Percentiles rank a stretch among this genome's conserved stretches.
Conservation (phyloP, 2,797 vertebrate genomes). For the Rhinogobio ventralis region DNA sequence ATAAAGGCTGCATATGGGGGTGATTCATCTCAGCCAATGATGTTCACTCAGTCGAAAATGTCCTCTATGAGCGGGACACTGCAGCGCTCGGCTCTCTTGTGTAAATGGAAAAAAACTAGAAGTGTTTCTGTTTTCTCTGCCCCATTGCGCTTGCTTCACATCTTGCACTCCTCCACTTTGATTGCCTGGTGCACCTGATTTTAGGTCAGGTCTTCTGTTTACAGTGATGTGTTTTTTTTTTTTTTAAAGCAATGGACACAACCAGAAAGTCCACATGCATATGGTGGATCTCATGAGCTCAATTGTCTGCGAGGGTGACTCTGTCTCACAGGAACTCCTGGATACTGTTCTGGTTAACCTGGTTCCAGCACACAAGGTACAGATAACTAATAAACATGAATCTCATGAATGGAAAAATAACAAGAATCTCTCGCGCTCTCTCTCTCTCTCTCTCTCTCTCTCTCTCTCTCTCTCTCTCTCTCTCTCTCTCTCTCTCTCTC, state of each 20-base stretch:
- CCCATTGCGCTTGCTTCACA: not conserved
- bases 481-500: no score
- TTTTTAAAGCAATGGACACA: conserved; percentile 90
- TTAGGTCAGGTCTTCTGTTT: conserved; percentile 8
- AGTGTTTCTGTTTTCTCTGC: not conserved
- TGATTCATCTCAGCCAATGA: conserved; percentile 19
- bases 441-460: no score
- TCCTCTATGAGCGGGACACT: conserved; percentile 24
- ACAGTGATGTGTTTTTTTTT: not conserved
- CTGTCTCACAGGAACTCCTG: conserved; percentile 95
- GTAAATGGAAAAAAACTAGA: conserved; percentile 36
- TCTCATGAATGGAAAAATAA: no score
- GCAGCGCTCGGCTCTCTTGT: conserved; percentile 20
- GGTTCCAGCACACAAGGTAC: conserved; percentile 97
- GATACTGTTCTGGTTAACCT: conserved; percentile 97
- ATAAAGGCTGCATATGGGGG: conserved; percentile 29
- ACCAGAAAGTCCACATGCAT: conserved; percentile 99
- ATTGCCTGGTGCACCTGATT: conserved; percentile 1
- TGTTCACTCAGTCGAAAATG: conserved; percentile 35
- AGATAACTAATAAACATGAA: not conserved
- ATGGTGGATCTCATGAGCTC: conserved; percentile 99
- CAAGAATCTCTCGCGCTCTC: no score
- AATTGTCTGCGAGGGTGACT: conserved; percentile 97
- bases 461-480: no score
- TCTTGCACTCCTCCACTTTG: not conserved